A percentile compares a stretch with the other conserved stretches of the same genome.
These are phyloP conservation scores for Xylocampa areola DNA, from an alignment of 2,888 invertebrate genomes.

Conservation along the genomic window DNA sequence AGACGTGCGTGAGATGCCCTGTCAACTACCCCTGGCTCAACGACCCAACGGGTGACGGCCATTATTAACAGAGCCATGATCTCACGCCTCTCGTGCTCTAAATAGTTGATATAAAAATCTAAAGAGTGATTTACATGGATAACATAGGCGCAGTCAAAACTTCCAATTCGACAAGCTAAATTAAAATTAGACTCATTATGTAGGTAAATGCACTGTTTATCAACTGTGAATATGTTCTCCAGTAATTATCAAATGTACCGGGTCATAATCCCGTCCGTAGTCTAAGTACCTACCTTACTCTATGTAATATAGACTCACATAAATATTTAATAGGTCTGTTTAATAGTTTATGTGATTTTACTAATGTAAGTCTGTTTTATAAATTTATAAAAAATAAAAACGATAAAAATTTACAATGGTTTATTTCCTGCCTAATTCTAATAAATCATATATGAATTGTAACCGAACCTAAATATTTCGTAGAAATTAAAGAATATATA, in stretches of 20 bases:
- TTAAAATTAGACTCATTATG: constrained; percentile 30
- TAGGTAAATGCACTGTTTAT: constrained; percentile 38
- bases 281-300: constrained; percentile 87
- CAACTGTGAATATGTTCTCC: constrained; percentile 80
- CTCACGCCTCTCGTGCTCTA: constrained; percentile 83
- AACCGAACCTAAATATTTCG: too few species aligned
- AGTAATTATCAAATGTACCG: constrained; percentile 87
- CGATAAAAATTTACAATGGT: constrained; percentile 66
- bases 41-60: constrained; percentile 96
- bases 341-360: constrained; percentile 89
- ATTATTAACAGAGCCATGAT: constrained; percentile 92
- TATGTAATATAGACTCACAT: constrained; percentile 90
- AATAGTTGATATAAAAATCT: constrained; percentile 82
- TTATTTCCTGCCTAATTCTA: constrained; percentile 28
- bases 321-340: constrained; percentile 89
- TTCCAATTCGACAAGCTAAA: constrained; percentile 44
- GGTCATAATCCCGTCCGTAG: constrained; percentile 89
- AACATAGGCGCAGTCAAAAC: constrained; percentile 74
- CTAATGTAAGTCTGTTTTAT: constrained; percentile 89
- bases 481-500: too few species aligned
- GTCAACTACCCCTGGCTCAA: constrained; percentile 98
- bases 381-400: constrained; percentile 83
- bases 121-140: constrained; percentile 77
- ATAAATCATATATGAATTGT: too few species aligned
- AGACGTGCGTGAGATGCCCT: constrained; percentile 97